Evolutionary conservation across 2,888 invertebrate species (phyloP), one percentile per base, ranked within the genome.

Genomic region (Opisthograptis luteolata): DNA sequence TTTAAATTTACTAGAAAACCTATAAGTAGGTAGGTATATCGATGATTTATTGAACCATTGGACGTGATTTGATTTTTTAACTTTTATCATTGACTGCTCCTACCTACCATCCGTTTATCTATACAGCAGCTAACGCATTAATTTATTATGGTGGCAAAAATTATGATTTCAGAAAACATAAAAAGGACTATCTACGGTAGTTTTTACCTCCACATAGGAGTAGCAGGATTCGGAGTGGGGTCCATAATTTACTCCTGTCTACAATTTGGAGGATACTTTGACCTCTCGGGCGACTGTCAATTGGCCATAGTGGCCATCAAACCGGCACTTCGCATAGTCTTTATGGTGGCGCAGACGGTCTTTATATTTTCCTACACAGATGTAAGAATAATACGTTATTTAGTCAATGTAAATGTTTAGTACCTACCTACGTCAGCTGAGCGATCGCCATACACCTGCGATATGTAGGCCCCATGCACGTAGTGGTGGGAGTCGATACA

Each of bases 241-340:
- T 93, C 93, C 57, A 93, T 94, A 84, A 94, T 95, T 55, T 94
- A 94, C 82, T 94, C 93, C n/a, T 94, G 94, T 32, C 87, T 95
- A 31, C 93, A 93, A 68, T 93, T 95, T 60, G 94, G 93, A n/a
- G 93, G 93, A 44, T 94, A 93, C 75, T 94, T 94, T 70, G 94
- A 95, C 70, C 84, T 93, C 41, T 90, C 92, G 22, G 91, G 92
- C 0, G 91, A 92, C 66, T 94, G 94, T 67, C 91, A 92, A 64
- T 83, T 92, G 59, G 79, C 92, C 25, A 84, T 94, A 47, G 89
- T 92, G 10, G 94, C 93, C n/a, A 72, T 94, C 25, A 92, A 93
- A 37, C 94, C 94, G 0, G 86, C 92, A 0, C 81, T 93, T 8
- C 88, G 93, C 41, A 92, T 94, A 68, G 74, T 92, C 46, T 95